phyloP scores from a whole-genome alignment of 2,113 vertebrate species.

The Colossoma macropomum region DNA sequence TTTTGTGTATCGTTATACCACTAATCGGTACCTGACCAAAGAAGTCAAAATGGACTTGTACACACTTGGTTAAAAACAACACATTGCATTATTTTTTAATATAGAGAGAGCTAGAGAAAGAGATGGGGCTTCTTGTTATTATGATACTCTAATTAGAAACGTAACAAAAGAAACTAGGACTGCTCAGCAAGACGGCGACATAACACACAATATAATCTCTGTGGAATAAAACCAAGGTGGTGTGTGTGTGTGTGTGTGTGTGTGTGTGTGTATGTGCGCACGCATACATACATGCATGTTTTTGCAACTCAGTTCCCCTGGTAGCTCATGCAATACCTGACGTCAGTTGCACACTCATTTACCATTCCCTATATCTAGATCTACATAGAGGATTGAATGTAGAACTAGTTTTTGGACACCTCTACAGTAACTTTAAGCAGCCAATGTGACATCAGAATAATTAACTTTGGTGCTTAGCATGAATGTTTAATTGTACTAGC shows the following conservation, averaged over 20 bases:
- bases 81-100: background rate
- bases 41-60: too few species aligned
- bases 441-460: background rate
- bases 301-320: background rate
- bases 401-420: background rate
- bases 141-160: background rate
- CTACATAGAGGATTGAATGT: background rate
- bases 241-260: background rate
- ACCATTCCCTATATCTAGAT: background rate
- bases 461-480: background rate
- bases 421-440: background rate
- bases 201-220: background rate
- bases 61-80: background rate
- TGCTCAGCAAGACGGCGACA: background rate
- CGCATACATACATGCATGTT: background rate
- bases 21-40: too few species aligned
- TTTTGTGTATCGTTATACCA: too few species aligned
- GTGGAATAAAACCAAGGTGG: background rate
- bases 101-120: background rate
- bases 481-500: background rate
- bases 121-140: background rate
- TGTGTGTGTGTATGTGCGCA: background rate
- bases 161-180: background rate
- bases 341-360: background rate
- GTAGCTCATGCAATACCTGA: background rate